Evolutionary conservation across 2,113 vertebrate species (phyloP).

Genomic region (Syrmaticus mikado): DNA sequence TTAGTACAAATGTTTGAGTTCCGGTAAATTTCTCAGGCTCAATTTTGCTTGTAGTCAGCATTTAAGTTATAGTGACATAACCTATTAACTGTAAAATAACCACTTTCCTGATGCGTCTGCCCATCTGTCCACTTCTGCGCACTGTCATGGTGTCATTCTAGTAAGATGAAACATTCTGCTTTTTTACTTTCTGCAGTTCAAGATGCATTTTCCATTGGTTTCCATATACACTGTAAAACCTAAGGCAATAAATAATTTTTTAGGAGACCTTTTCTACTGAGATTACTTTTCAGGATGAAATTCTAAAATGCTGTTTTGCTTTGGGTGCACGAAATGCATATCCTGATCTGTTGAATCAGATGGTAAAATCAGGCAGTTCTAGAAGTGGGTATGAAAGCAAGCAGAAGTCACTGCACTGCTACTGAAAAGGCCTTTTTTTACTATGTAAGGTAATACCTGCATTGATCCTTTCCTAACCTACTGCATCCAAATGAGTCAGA

Average conservation of each 20-base stretch:
- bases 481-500: not conserved
- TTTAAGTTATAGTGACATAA: not conserved
- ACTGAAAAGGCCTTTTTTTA: not conserved
- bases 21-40: not conserved
- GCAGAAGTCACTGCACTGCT: not conserved
- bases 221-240: not conserved
- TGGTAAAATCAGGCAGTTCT: not conserved
- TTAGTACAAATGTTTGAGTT: not conserved
- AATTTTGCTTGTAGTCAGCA: not conserved
- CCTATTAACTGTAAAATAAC: not conserved
- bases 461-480: not conserved
- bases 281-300: not conserved
- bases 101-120: not conserved
- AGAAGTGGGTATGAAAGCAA: not conserved
- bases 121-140: not conserved
- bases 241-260: not conserved
- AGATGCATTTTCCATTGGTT: not conserved
- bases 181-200: not conserved
- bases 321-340: not conserved
- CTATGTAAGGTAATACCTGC: not conserved
- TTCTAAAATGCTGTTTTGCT: not conserved
- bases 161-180: not conserved
- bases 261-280: not conserved
- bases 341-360: not conserved
- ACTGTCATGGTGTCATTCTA: not conserved